Evolutionary conservation across 2,888 invertebrate genomes (phyloP).

Genomic region (Cataglyphis cursor): DNA sequence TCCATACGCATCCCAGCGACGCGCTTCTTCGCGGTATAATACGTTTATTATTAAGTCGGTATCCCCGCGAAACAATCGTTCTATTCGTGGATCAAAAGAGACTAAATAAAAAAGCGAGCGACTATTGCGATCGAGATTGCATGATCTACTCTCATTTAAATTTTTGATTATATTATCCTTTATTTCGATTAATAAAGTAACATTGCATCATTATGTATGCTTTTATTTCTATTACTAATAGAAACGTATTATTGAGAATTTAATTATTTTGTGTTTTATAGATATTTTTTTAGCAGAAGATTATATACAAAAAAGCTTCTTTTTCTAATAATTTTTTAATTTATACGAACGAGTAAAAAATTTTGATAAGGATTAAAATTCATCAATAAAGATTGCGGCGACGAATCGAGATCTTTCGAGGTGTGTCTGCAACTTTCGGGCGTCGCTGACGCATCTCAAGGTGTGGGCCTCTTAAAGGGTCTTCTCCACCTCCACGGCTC

Average conservation of each 20-base stretch:
- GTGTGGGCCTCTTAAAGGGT: conserved; percentile 44
- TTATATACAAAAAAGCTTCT: neutral
- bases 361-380: neutral
- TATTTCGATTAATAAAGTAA: conserved; percentile 1
- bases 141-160: neutral
- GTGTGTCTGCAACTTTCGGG: conserved; percentile 4
- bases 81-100: conserved; percentile 26
- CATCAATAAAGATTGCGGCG: neutral
- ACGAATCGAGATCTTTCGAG: conserved; percentile 21
- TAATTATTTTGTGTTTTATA: neutral
- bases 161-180: neutral
- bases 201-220: neutral
- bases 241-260: neutral
- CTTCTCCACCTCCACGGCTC: neutral
- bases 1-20: conserved; percentile 80
- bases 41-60: conserved; percentile 80
- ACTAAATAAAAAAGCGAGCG: conserved; percentile 17
- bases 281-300: neutral
- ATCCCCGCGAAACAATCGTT: conserved; percentile 63
- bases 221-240: neutral
- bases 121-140: conserved; percentile 57
- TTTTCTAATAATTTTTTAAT: neutral
- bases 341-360: neutral
- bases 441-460: conserved; percentile 14
- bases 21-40: conserved; percentile 78